phyloP scores from a whole-genome alignment of 2,888 invertebrate genomes.

The Melanophora roralis region DNA sequence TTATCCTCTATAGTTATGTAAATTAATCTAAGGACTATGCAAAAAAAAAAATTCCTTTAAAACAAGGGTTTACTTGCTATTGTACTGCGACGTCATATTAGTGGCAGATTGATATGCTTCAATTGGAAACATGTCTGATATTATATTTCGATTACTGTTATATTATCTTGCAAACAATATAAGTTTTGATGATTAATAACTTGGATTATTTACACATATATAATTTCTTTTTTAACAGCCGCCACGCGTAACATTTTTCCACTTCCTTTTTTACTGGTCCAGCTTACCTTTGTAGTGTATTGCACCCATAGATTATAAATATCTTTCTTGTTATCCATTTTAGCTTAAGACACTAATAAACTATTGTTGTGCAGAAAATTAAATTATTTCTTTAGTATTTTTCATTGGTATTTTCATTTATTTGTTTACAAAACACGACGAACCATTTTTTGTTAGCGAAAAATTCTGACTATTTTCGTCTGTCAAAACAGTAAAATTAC shows the following conservation, averaged over 20 bases:
- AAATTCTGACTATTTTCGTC: slow-evolving; percentile 34
- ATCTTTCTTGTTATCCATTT: slow-evolving; percentile 77
- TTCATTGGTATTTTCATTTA: slow-evolving; percentile 44
- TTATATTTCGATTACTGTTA: not conserved
- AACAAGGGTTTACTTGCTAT: not conserved
- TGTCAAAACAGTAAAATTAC: not conserved
- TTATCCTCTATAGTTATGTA: not conserved
- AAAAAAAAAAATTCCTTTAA: not conserved
- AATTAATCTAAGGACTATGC: slow-evolving; percentile 17
- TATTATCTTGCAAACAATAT: not conserved
- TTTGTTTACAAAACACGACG: slow-evolving; percentile 55
- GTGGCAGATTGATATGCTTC: not conserved
- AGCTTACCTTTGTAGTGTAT: slow-evolving; percentile 78
- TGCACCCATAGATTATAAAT: slow-evolving; percentile 79
- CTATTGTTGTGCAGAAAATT: slow-evolving; percentile 49
- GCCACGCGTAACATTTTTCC: slow-evolving; percentile 34
- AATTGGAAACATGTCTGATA: too few species aligned
- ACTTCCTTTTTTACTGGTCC: not conserved
- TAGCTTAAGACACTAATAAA: slow-evolving; percentile 36
- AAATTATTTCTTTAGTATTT: slow-evolving; percentile 6
- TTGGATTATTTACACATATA: slow-evolving; percentile 30
- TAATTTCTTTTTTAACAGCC: slow-evolving; percentile 17
- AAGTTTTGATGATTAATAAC: slow-evolving; percentile 56
- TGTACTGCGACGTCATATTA: slow-evolving; percentile 1
- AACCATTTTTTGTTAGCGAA: slow-evolving; percentile 44